These are phyloP conservation scores for Chaunax sp. DNA, from an alignment of 2,797 vertebrate species.

Conservation along the genomic window DNA sequence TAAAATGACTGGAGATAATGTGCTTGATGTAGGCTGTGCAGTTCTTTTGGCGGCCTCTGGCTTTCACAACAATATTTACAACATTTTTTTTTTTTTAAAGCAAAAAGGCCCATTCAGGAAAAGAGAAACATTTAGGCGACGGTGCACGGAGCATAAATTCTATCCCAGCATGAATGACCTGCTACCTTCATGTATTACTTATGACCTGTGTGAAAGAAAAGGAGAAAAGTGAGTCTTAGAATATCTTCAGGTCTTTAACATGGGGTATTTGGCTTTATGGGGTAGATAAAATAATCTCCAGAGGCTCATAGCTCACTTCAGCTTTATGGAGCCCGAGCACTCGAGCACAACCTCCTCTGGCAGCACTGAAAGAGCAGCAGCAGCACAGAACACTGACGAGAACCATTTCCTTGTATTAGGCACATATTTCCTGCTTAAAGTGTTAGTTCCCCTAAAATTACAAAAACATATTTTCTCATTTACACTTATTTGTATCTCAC, in stretches of 20 bases:
- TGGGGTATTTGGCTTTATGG: slow-evolving; percentile 64
- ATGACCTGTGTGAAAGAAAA: slow-evolving; percentile 54
- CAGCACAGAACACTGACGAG: background rate
- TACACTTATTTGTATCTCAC: too few relatives aligned
- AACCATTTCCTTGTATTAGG: slow-evolving; percentile 19
- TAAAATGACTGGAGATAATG: slow-evolving; percentile 24
- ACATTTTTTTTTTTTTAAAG: slow-evolving; percentile 33
- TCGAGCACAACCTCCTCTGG: slow-evolving; percentile 26
- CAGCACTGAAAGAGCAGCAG: slow-evolving; percentile 39
- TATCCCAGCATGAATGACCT: slow-evolving; percentile 51
- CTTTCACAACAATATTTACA: slow-evolving; percentile 62
- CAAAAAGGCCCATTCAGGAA: slow-evolving; percentile 67
- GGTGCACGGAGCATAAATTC: slow-evolving; percentile 52
- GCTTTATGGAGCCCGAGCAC: slow-evolving; percentile 48
- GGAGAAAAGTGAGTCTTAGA: slow-evolving; percentile 51
- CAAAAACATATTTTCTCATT: background rate
- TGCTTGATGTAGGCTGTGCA: too few relatives aligned
- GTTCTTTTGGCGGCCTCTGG: slow-evolving; percentile 30
- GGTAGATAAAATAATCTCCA: slow-evolving; percentile 73
- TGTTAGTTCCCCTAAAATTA: background rate
- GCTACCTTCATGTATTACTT: slow-evolving; percentile 40
- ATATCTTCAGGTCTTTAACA: slow-evolving; percentile 67
- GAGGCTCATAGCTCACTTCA: slow-evolving; percentile 67
- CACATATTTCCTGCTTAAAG: slow-evolving; percentile 14
- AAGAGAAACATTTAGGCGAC: slow-evolving; percentile 56